Evolutionary conservation across 2,113 vertebrate species (phyloP).

Genomic region (Cepphus grylle): DNA sequence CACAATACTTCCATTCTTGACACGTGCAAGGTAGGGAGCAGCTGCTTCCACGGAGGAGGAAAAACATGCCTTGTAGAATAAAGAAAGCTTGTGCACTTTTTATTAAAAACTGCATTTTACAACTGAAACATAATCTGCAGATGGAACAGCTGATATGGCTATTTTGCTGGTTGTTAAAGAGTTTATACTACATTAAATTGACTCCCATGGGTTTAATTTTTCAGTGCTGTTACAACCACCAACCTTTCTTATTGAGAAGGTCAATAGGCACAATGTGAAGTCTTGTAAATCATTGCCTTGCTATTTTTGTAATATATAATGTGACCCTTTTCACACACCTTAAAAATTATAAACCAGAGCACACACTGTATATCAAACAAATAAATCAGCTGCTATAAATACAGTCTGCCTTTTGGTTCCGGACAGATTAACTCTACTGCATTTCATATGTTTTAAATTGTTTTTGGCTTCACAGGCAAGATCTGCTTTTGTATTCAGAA

Average conservation of each 20-base stretch:
- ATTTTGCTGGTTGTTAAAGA: conserved; percentile 71
- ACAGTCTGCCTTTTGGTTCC: conserved; percentile 63
- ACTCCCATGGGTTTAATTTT: conserved; percentile 75
- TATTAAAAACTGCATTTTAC: conserved; percentile 63
- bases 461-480: conserved; percentile 51
- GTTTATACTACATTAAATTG: conserved; percentile 78
- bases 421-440: conserved; percentile 57
- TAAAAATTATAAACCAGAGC: conserved; percentile 75
- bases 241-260: conserved; percentile 79
- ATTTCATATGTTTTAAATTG: conserved; percentile 66
- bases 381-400: conserved; percentile 74
- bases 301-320: conserved; percentile 72
- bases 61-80: conserved; percentile 61
- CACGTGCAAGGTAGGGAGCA: conserved; percentile 3
- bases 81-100: conserved; percentile 55
- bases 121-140: conserved; percentile 63
- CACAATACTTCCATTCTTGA: conserved; percentile 21
- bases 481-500: conserved; percentile 39
- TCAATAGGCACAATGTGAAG: conserved; percentile 77
- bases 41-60: conserved; percentile 6
- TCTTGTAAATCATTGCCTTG: conserved; percentile 75
- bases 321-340: conserved; percentile 67
- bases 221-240: conserved; percentile 63
- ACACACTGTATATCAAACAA: conserved; percentile 73
- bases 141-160: conserved; percentile 63